A percentile compares a stretch with the other conserved stretches of the same genome.
phyloP scores from a whole-genome alignment of 2,113 vertebrate genomes.

The Dendropsophus ebraccatus region DNA sequence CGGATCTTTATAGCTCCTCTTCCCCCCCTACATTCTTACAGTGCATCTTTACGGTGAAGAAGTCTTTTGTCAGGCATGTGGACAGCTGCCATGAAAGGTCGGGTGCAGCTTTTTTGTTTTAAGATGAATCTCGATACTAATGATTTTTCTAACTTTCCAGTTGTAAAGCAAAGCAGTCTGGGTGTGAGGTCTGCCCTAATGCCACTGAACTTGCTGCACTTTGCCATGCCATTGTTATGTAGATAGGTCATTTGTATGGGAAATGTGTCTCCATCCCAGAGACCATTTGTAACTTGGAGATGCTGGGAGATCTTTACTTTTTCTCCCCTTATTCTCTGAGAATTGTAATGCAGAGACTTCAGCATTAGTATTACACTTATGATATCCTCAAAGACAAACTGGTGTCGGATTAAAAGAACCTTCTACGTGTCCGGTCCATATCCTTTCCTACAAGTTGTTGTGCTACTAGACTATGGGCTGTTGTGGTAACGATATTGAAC shows the following conservation, averaged over 20 bases:
- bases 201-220: slow-evolving; percentile 38
- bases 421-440: background rate
- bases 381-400: background rate
- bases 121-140: slow-evolving; percentile 16
- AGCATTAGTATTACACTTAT: background rate
- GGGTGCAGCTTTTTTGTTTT: slow-evolving; percentile 6
- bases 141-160: slow-evolving; percentile 24
- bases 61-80: background rate
- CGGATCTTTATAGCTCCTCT: background rate
- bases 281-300: slow-evolving; percentile 7
- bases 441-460: no score
- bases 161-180: slow-evolving; percentile 23
- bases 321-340: background rate
- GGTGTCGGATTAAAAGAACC: no score
- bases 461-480: background rate
- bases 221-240: slow-evolving; percentile 28
- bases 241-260: slow-evolving; percentile 27
- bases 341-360: background rate
- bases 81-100: slow-evolving; percentile 14
- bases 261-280: slow-evolving; percentile 3
- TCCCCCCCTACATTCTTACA: background rate
- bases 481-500: background rate
- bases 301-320: background rate
- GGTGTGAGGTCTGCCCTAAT: slow-evolving; percentile 35
- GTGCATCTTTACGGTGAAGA: background rate